Base-by-base conservation (phyloP, 2,113 vertebrate species). In the Anhinga anhinga region DNA sequence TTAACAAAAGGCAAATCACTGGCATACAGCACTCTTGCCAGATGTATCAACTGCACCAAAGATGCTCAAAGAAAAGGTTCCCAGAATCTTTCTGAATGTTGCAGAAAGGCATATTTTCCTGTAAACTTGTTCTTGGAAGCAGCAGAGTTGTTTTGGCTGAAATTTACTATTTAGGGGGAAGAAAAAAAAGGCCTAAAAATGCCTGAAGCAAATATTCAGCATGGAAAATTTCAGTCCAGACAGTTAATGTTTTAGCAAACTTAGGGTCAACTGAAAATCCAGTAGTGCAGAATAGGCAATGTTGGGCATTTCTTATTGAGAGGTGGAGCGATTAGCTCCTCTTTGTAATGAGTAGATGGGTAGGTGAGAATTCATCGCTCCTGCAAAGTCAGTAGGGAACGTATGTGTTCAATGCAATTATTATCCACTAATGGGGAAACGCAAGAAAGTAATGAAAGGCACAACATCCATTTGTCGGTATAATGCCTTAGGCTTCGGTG, bases 41-140 rank as follows among this genome's bases (percentile, higher is more conserved):
- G 88, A 93, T 93, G 85, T 80, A 73, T 70, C 42, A 30, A 34
- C 63, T 58, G 45, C 3, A 5, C 76, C 2, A 14, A 79, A 81
- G 76, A 88, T 89, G 69, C 83, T 92, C 47, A 32, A 77, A 56
- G 56, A 52, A 73, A 72, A 95, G 40, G 55, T 92, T 95, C 80
- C 90, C 93, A 95, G 92, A 92, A 90, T 52, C 72, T 86, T 73
- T 80, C 76, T 59, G 61, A 61, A 32, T 2, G 15, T 36, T 92
- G 69, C 82, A 92, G 79, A 86, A 83, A 90, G 76, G 47, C 88
- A 3, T 89, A 20, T 92, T 95, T 95, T 92, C 80, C 87, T 94
- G 65, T 92, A 76, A 95, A 88, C 92, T 92, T 67, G 55, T 91
- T 95, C 96, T 91, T 92, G 94, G 96, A 95, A 95, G 86, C 10